Base-by-base conservation (phyloP, 2,888 invertebrate genomes). In the Zeuzera pyrina region DNA sequence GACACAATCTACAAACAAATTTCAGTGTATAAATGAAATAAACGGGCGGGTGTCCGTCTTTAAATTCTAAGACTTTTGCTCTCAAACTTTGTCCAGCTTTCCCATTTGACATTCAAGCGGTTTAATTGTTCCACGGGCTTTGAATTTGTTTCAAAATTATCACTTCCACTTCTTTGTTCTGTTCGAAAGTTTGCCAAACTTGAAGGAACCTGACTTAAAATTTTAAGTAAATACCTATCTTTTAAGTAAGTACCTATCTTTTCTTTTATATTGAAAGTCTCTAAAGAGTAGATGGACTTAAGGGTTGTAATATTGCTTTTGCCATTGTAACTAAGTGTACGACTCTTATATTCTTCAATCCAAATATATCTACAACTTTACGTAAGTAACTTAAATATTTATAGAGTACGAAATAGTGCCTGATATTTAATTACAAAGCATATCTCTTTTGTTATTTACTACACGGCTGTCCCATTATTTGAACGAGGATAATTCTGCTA, bases 121-220 rank as follows among this genome's bases (percentile, higher is more conserved):
- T 68, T 67, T 72, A 73, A 74, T 72, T 72, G 66, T 72, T 60
- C 57, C 54, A 54, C 45, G 55, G 62, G 60, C 62, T 64, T 59
- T 59, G 56, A 64, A 64, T 60, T 60, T 57, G 56, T 55, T 59
- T 59, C 52, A 57, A 57, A 62, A 61, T 56, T 57, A 63, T 50
- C 47, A 48, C 46, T 63, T 60, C 50, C 47, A 46, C 47, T 52
- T 57, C 57, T 64, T 63, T 59, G 60, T 57, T 51, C 51, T 43
- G 40, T 46, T 49, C 38, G 43, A 38, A 44, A 52, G 50, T 49
- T 33, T 19, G 8, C 5, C 5, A 19, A n/a, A n/a, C n/a, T n/a
- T n/a, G n/a, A n/a, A n/a, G n/a, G n/a, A n/a, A n/a, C n/a, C n/a
- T n/a, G n/a, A n/a, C n/a, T n/a, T n/a, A n/a, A n/a, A n/a, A n/a